A percentile compares a stretch with the other conserved stretches of the same genome.
phyloP scores from a whole-genome alignment of 2,888 invertebrate genomes.

The Elmis aenea region DNA sequence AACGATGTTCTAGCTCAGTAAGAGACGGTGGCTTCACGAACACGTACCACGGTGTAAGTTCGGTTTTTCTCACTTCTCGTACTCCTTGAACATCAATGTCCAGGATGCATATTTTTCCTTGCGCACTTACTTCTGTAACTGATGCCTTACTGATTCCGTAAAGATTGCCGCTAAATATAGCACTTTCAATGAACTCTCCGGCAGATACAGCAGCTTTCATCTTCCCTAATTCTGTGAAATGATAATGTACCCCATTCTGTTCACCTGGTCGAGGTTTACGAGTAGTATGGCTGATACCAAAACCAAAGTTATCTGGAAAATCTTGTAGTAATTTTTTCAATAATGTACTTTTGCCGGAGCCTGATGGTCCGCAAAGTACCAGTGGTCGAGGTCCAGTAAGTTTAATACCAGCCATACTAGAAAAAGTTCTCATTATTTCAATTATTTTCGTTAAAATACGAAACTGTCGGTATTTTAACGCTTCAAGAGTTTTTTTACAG shows the following conservation, averaged over 20 bases:
- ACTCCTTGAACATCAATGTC: conserved; percentile 33
- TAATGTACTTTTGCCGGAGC: conserved; percentile 93
- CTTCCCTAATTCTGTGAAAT: conserved; percentile 72
- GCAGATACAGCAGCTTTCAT: conserved; percentile 72
- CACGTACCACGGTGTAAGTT: conserved; percentile 77
- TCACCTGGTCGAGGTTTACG: conserved; percentile 74
- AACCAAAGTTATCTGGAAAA: conserved; percentile 85
- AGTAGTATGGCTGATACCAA: conserved; percentile 93
- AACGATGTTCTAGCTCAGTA: conserved; percentile 66
- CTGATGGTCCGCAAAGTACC: conserved; percentile 92
- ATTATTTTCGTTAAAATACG: too few species aligned
- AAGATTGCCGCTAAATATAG: conserved; percentile 87
- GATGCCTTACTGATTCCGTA: conserved; percentile 94
- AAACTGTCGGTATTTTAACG: too few species aligned
- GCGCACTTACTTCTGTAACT: conserved; percentile 72
- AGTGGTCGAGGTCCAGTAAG: conserved; percentile 67
- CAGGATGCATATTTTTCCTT: conserved; percentile 57
- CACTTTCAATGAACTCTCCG: conserved; percentile 88
- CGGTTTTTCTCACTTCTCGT: conserved; percentile 63
- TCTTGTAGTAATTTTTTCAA: conserved; percentile 81
- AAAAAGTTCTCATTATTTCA: too few species aligned
- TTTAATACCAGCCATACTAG: conserved; percentile 24
- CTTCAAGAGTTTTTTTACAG: too few species aligned
- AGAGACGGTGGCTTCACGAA: conserved; percentile 92
- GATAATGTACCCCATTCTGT: conserved; percentile 76